Percentiles rank a stretch among this genome's conserved stretches.
Conservation (phyloP, 2,113 vertebrate species). For the Promerops cafer region DNA sequence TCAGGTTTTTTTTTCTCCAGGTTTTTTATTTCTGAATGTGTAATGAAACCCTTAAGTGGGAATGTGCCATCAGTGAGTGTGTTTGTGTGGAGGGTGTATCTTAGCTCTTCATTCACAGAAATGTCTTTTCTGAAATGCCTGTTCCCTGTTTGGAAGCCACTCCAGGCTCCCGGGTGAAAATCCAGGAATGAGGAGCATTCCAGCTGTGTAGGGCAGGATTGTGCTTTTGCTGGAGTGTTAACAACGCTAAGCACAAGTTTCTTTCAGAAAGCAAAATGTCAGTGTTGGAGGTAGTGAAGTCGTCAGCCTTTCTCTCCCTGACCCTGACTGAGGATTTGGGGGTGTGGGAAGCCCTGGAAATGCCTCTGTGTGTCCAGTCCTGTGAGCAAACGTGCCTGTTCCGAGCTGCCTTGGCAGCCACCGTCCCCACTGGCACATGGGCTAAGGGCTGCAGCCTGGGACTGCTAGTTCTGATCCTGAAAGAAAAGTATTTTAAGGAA, state of each 20-base stretch:
- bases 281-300: background rate
- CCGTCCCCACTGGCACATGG: background rate
- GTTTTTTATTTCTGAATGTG: background rate
- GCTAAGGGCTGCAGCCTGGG: background rate
- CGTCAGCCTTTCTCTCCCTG: background rate
- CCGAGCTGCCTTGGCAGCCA: background rate
- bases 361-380: background rate
- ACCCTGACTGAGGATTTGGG: background rate
- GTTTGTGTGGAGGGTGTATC: background rate
- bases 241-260: background rate
- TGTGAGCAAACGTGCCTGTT: background rate
- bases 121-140: background rate
- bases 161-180: background rate
- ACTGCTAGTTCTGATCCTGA: slow-evolving; percentile 7
- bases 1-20: background rate
- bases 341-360: background rate
- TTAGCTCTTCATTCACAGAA: background rate
- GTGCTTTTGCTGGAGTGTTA: background rate
- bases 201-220: background rate
- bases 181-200: background rate
- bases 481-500: slow-evolving; percentile 33
- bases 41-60: background rate
- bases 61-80: background rate
- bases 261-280: background rate
- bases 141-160: background rate